Conservation (phyloP, 2,888 invertebrate species). For the Synergus laeviventris region DNA sequence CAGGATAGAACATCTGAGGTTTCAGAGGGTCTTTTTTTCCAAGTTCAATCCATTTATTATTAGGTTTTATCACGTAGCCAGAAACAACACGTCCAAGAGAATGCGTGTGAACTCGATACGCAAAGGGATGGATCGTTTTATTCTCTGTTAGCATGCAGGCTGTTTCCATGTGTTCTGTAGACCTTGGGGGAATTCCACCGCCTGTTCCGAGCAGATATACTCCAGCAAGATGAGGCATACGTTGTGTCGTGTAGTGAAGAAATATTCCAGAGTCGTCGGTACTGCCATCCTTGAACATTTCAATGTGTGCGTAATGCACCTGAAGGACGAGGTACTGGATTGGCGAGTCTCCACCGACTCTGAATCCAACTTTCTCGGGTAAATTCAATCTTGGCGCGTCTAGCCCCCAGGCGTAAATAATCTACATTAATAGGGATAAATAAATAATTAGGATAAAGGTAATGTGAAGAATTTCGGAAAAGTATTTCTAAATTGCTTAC, state of each 20-base stretch:
- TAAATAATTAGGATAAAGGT: no score
- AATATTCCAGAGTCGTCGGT: constrained; percentile 91
- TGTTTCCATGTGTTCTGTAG: constrained; percentile 91
- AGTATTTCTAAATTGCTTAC: constrained; percentile 68
- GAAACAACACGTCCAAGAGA: constrained; percentile 89
- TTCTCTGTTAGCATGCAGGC: constrained; percentile 89
- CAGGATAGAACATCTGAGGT: constrained; percentile 97
- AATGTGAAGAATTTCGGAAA: neutral
- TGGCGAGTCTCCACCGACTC: constrained; percentile 88
- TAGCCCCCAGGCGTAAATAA: constrained; percentile 96
- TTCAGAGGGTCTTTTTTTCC: constrained; percentile 92
- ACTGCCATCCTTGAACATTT: constrained; percentile 82
- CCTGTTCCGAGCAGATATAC: constrained; percentile 93
- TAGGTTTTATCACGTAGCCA: constrained; percentile 80
- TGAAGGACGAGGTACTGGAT: constrained; percentile 95
- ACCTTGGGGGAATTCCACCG: constrained; percentile 85
- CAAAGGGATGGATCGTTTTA: constrained; percentile 94
- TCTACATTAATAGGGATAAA: constrained; percentile 76
- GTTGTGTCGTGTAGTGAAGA: constrained; percentile 85
- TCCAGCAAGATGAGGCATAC: constrained; percentile 92
- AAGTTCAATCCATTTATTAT: constrained; percentile 88
- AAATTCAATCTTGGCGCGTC: constrained; percentile 90
- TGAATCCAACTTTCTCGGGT: constrained; percentile 94
- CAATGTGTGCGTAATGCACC: constrained; percentile 88
- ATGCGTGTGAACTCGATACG: constrained; percentile 97